Evolutionary conservation across 2,888 invertebrate genomes (phyloP).

Genomic region (Cetonia aurata): DNA sequence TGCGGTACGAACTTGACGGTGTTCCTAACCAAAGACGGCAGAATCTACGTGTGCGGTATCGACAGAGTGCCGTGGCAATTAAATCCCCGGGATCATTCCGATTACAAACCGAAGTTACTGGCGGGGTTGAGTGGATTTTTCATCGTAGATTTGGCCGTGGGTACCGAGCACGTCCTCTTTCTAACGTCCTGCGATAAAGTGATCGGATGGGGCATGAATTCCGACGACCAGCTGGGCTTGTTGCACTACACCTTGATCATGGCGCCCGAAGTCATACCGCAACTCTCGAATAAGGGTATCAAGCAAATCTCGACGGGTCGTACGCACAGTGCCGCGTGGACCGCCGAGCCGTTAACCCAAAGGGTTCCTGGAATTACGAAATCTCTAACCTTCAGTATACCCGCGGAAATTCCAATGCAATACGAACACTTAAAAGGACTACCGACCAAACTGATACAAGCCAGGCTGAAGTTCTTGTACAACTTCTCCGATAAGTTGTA

Average conservation of each 20-base stretch:
- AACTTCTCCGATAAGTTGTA: conserved; percentile 75
- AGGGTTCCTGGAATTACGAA: conserved; percentile 68
- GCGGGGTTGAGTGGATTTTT: conserved; percentile 67
- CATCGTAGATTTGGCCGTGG: conserved; percentile 72
- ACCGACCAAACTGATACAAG: conserved; percentile 68
- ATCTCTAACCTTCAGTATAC: conserved; percentile 69
- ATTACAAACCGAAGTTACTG: conserved; percentile 70
- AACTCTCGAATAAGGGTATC: conserved; percentile 69
- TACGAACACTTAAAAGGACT: conserved; percentile 70
- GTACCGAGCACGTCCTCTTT: conserved; percentile 73
- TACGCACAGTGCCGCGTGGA: conserved; percentile 76
- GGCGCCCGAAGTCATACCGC: conserved; percentile 70
- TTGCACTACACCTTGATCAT: conserved; percentile 70
- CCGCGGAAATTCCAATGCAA: conserved; percentile 70
- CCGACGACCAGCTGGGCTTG: conserved; percentile 73
- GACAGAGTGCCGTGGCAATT: conserved; percentile 73
- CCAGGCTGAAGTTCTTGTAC: conserved; percentile 71
- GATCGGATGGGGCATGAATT: conserved; percentile 75
- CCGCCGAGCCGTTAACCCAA: conserved; percentile 69
- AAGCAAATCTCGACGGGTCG: conserved; percentile 75
- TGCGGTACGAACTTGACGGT: conserved; percentile 76
- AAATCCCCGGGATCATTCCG: conserved; percentile 66
- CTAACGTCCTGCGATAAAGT: conserved; percentile 71
- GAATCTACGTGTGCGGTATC: conserved; percentile 73
- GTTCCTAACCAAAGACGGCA: conserved; percentile 72